Base-by-base conservation (phyloP, 1,140 invertebrate species). In the Olivierus martensii region DNA sequence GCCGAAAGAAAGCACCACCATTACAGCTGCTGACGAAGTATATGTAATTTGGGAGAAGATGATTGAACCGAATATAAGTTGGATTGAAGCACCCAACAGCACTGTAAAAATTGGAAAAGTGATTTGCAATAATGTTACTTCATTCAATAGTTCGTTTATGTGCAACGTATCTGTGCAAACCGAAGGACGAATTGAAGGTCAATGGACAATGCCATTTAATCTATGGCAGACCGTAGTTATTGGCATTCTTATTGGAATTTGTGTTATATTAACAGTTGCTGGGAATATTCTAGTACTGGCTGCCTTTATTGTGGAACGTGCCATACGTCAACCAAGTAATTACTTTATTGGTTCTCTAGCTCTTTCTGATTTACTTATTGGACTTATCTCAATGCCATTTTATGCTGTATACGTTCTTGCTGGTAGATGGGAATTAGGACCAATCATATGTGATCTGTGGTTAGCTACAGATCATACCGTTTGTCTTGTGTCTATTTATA, bases 291-390 rank as follows among this genome's bases (percentile, higher is more conserved):
- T 99, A 14, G 96, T 99, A 34, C 76, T 99, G 19, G 68, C 97
- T 36, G 89, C 93, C 19, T 99, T 99, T 71, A 84, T 95, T 50
- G 84, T 99, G 21, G 96, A 99, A 68, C 77, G 94, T 52, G 86
- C 86, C 51, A 99, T 99, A 63, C 79, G 96, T 43, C 94, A 99
- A 65, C 95, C 96, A 2, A 95, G 90, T 65, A 99, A 99, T 73
- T 99, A 98, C 73, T 99, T 99, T 73, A 97, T 99, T 49, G 94
- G 92, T 3, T 98, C 93, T 0, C 75, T 99, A 41, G 95, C 96
- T 19, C 88, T 94, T 34, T 97, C 93, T 11, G 96, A 99, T 73
- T 81, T 99, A 72, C 77, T 99, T 52, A 99, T 99, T 69, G 96
- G 96, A 79, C 63, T 74, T 4, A 71, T 78, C 56, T 77, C 72